These are phyloP conservation scores for Cosmia pyralina DNA, from an alignment of 2,888 invertebrate genomes.

Conservation along the genomic window DNA sequence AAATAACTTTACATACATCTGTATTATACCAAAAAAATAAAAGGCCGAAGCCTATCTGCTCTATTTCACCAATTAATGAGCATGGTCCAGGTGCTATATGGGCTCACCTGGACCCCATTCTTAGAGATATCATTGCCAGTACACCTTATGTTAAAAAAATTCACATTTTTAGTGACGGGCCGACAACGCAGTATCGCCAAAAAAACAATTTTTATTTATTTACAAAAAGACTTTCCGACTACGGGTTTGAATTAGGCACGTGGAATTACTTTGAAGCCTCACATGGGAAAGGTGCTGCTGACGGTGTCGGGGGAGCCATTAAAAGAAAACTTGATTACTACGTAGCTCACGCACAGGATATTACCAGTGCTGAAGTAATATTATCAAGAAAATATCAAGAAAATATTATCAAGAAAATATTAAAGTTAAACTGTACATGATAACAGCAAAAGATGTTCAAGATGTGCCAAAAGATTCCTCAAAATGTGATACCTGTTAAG, in stretches of 20 bases:
- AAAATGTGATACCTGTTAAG: constrained; percentile 20
- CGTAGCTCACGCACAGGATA: background rate
- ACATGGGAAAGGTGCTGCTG: background rate
- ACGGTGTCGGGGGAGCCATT: background rate
- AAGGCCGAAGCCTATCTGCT: constrained; percentile 1
- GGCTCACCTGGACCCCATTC: background rate
- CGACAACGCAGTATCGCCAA: constrained; percentile 9
- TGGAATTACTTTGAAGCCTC: constrained; percentile 3
- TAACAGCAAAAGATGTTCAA: constrained; percentile 2
- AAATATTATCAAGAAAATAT: constrained; percentile 4
- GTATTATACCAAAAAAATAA: constrained; percentile 1
- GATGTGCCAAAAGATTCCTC: constrained; percentile 9
- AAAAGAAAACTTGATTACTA: constrained; percentile 3
- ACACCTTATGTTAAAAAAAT: background rate
- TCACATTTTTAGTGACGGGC: background rate
- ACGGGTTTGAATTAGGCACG: constrained; percentile 5
- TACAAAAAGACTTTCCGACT: constrained; percentile 4
- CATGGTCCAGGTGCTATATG: background rate
- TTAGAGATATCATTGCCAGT: no score
- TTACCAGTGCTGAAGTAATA: constrained; percentile 6
- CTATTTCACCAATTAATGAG: constrained; percentile 1
- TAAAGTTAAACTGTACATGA: constrained; percentile 5
- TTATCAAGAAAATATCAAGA: no score
- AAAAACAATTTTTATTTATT: constrained; percentile 6
- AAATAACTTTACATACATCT: background rate